These are phyloP conservation scores for Cladorhizidae sp. DNA, from an alignment of 37 sponge, comb jelly and placozoan genomes.

Conservation along the genomic window DNA sequence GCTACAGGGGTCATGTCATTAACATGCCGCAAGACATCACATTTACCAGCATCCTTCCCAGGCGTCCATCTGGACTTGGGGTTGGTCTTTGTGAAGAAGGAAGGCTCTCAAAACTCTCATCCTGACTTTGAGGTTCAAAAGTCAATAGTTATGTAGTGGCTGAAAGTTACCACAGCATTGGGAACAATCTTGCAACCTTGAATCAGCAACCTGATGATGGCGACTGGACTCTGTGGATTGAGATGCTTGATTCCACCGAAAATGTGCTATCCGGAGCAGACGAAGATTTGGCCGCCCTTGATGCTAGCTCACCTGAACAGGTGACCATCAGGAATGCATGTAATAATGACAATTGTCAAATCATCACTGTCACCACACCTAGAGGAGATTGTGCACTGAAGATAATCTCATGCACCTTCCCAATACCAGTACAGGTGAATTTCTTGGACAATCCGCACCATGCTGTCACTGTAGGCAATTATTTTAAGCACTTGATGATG, in stretches of 20 bases:
- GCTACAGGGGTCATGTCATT: no score
- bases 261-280: background rate
- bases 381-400: background rate
- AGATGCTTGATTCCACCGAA: background rate
- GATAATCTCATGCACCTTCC: background rate
- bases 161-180: background rate
- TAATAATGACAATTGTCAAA: background rate
- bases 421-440: no score
- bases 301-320: background rate
- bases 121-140: background rate
- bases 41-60: no score
- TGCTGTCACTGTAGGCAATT: slow-evolving; percentile 35
- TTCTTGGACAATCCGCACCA: no score
- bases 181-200: background rate
- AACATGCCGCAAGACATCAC: background rate
- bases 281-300: background rate
- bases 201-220: background rate
- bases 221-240: background rate
- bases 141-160: background rate
- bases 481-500: slow-evolving; percentile 42
- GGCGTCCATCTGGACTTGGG: no score
- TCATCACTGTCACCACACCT: background rate
- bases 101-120: background rate
- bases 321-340: background rate
- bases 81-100: background rate